Evolutionary conservation across 1,140 invertebrate species (phyloP).

Genomic region (Octopus sinensis): DNA sequence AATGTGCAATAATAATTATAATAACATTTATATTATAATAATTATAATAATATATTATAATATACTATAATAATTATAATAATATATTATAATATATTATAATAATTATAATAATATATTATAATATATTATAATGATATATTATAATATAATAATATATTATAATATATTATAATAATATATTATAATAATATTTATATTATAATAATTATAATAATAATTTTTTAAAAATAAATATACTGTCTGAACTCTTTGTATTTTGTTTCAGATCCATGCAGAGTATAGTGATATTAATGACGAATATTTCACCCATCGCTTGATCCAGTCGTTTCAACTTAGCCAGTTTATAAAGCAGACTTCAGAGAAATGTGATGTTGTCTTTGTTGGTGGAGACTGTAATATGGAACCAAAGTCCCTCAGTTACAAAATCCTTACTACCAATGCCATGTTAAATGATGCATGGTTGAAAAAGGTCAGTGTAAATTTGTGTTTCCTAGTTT

Average conservation of each 20-base stretch:
- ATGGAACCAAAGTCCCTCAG: constrained; percentile 82
- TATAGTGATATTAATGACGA: constrained; percentile 80
- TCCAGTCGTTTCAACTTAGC: constrained; percentile 90
- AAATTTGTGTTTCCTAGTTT: background rate
- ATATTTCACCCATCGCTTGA: constrained; percentile 82
- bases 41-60: no score
- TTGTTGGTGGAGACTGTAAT: constrained; percentile 91
- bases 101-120: no score
- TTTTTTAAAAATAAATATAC: no score
- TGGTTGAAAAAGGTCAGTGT: constrained; percentile 52
- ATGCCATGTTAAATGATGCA: constrained; percentile 61
- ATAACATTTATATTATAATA: no score
- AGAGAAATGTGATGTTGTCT: constrained; percentile 71
- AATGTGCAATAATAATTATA: no score
- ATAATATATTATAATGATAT: no score
- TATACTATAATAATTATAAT: no score
- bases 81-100: no score
- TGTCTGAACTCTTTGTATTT: background rate
- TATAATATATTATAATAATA: no score
- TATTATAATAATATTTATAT: no score
- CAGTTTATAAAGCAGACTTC: constrained; percentile 87
- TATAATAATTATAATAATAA: no score
- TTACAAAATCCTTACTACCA: constrained; percentile 64
- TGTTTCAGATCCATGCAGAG: constrained; percentile 84
- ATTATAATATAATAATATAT: no score